A percentile compares a stretch with the other conserved stretches of the same genome.
Conservation (phyloP, 2,113 vertebrate genomes). For the Anoura caudifer region DNA sequence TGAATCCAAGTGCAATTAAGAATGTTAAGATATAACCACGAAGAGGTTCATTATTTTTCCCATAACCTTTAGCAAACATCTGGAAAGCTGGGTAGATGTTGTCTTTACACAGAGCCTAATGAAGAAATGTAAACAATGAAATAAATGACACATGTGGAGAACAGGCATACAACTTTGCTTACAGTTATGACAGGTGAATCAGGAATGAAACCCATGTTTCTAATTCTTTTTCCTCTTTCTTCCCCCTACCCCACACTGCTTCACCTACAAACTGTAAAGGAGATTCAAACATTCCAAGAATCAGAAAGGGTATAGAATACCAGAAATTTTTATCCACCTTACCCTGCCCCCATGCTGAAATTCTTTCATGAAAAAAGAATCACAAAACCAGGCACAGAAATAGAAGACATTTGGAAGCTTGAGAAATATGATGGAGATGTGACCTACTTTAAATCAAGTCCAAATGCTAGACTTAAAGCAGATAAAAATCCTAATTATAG, state of each 20-base stretch:
- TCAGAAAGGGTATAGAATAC: neutral
- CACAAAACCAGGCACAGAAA: neutral
- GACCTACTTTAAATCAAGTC: neutral
- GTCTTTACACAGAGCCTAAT: conserved; percentile 96
- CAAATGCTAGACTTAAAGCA: neutral
- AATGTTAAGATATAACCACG: conserved; percentile 97
- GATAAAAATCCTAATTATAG: conserved; percentile 14
- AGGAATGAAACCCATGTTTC: neutral
- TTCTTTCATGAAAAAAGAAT: neutral
- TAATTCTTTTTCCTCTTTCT: neutral
- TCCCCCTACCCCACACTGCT: neutral
- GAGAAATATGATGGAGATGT: neutral
- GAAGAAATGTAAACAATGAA: conserved; percentile 37
- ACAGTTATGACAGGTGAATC: neutral
- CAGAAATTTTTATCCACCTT: neutral
- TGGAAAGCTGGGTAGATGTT: conserved; percentile 96
- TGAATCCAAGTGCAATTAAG: conserved; percentile 95
- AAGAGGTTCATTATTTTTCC: conserved; percentile 98
- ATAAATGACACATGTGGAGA: neutral
- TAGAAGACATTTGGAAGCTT: neutral
- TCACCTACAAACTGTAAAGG: neutral
- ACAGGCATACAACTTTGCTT: conserved; percentile 7
- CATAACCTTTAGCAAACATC: conserved; percentile 96
- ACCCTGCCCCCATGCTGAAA: neutral
- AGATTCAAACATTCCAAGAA: neutral